Evolutionary conservation across 2,888 invertebrate species (phyloP).

Genomic region (Pecten maximus): DNA sequence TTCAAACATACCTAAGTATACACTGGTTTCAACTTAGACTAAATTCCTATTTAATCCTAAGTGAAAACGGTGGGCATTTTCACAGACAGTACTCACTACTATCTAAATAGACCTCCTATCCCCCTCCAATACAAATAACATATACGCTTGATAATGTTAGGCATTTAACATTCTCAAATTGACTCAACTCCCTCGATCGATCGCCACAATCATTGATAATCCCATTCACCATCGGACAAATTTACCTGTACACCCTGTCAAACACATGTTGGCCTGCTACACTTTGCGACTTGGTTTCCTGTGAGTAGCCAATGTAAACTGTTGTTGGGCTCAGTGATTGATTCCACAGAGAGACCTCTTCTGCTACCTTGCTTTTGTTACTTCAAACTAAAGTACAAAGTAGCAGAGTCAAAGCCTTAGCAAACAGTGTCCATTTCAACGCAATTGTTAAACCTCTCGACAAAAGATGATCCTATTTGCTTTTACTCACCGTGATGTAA

Average conservation of each 20-base stretch:
- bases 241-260: conserved; percentile 1
- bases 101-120: neutral
- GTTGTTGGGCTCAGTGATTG: neutral
- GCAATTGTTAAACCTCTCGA: neutral
- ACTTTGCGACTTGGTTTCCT: neutral
- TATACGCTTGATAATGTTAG: neutral
- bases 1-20: neutral
- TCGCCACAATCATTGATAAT: conserved; percentile 21
- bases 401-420: neutral
- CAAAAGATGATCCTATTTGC: neutral
- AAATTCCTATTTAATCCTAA: conserved; percentile 6
- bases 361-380: conserved; percentile 5
- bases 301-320: neutral
- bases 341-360: neutral
- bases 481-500: neutral
- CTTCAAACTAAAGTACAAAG: neutral
- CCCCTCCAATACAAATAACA: conserved; percentile 26
- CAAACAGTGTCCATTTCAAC: conserved; percentile 35
- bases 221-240: neutral
- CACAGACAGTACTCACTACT: neutral
- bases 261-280: neutral
- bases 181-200: conserved; percentile 26
- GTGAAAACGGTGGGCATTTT: conserved; percentile 26
- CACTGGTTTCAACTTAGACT: neutral
- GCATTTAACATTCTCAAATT: conserved; percentile 32